Percentiles rank a stretch among this genome's conserved stretches.
Conservation (phyloP, 2,797 vertebrate genomes). For the Pseudochirops cupreus region DNA sequence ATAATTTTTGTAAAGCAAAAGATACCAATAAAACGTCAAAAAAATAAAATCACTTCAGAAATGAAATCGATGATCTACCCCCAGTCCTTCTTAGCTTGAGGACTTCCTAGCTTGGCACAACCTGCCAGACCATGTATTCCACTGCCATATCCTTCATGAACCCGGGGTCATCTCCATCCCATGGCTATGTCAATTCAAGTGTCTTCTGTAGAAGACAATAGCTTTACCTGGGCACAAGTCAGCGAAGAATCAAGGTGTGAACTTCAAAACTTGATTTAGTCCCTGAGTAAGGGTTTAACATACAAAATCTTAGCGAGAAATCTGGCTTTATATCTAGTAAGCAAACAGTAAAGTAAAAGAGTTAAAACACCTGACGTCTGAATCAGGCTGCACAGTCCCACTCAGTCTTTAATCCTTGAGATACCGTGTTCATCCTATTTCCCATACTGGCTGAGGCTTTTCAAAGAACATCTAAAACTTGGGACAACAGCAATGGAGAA, state of each 20-base stretch:
- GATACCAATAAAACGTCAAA: neutral
- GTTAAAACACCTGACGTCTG: neutral
- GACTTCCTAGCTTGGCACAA: neutral
- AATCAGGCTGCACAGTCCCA: neutral
- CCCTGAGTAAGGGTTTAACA: conserved; percentile 15
- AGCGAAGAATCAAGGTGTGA: neutral
- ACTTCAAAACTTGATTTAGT: conserved; percentile 29
- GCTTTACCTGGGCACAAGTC: conserved; percentile 19
- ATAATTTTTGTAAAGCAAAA: neutral
- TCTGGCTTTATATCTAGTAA: neutral
- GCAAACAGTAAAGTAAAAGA: neutral
- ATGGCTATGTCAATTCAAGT: neutral
- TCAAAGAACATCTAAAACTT: neutral
- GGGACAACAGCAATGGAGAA: neutral
- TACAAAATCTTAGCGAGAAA: conserved; percentile 32
- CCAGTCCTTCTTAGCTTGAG: neutral
- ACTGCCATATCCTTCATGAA: neutral
- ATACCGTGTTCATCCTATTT: neutral
- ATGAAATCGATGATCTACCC: neutral
- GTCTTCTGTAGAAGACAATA: conserved; percentile 10
- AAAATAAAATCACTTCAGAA: neutral
- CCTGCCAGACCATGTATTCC: neutral
- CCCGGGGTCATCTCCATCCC: neutral
- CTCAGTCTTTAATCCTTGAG: neutral
- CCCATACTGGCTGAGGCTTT: neutral